phyloP scores from a whole-genome alignment of 1,140 invertebrate species.

The Lordiphosa mommai region DNA sequence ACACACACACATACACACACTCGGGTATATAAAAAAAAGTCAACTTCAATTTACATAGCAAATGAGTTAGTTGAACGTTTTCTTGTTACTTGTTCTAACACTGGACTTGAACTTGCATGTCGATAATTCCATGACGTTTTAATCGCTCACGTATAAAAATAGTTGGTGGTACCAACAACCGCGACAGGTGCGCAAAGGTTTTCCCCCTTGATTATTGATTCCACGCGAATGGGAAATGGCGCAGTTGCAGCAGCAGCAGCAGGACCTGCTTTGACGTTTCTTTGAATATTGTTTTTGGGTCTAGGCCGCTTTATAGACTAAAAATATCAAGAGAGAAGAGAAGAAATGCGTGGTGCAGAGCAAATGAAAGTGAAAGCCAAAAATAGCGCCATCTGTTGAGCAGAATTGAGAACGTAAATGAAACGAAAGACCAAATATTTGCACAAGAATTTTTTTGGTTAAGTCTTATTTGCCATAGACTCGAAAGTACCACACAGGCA shows the following conservation, averaged over 20 bases:
- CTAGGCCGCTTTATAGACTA: conserved; percentile 29
- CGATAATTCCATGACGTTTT: conserved; percentile 57
- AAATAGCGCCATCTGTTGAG: no score
- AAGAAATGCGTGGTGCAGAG: no score
- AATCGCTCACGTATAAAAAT: neutral
- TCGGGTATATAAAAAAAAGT: conserved; percentile 17
- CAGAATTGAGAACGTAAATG: neutral
- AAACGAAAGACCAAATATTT: neutral
- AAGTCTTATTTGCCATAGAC: conserved; percentile 25
- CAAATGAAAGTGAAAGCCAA: neutral
- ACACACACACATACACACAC: neutral
- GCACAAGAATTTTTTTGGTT: no score
- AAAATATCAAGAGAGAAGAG: conserved; percentile 14
- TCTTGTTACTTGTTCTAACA: conserved; percentile 14
- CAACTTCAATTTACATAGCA: conserved; percentile 68
- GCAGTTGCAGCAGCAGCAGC: neutral
- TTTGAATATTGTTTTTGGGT: conserved; percentile 30
- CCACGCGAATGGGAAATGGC: conserved; percentile 7
- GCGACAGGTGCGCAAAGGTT: conserved; percentile 6
- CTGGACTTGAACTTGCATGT: conserved; percentile 70
- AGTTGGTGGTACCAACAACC: no score
- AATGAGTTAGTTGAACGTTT: conserved; percentile 40
- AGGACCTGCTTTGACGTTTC: neutral
- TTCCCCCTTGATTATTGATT: conserved; percentile 20
- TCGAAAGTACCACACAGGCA: conserved; percentile 4